Percentiles rank a stretch among this genome's conserved stretches.
Conservation (phyloP, 2,888 invertebrate species). For the Mactromeris polynyma region DNA sequence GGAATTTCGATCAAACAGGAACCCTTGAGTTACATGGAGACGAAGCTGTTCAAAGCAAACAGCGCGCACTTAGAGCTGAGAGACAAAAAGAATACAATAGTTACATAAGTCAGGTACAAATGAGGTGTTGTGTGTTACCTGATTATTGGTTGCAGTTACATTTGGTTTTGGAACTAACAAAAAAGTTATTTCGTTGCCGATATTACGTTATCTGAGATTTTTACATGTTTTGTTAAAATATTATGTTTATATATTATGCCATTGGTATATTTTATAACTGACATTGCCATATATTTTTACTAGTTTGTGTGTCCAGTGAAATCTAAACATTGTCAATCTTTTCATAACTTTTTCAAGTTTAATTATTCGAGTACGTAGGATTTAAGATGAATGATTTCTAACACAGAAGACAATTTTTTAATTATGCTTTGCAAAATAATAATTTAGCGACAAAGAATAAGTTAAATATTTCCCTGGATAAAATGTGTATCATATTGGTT, state of each 20-base stretch:
- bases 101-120: constrained; percentile 64
- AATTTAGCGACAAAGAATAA: too few species aligned
- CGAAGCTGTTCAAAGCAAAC: constrained; percentile 54
- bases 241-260: not conserved
- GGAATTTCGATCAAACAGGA: constrained; percentile 58
- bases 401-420: too few species aligned
- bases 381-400: too few species aligned
- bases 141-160: constrained; percentile 3
- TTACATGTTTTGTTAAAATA: not conserved
- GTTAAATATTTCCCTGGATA: not conserved
- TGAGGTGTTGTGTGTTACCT: constrained; percentile 19
- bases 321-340: too few species aligned
- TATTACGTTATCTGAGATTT: not conserved
- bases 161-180: constrained; percentile 18
- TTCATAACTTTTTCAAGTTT: too few species aligned
- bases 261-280: too few species aligned
- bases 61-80: constrained; percentile 59
- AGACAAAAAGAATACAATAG: constrained; percentile 62
- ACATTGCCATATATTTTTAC: too few species aligned
- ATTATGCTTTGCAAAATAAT: too few species aligned
- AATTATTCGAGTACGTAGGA: too few species aligned
- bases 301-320: too few species aligned
- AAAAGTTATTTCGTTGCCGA: not conserved
- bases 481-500: not conserved
- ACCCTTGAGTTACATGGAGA: constrained; percentile 56